Base-by-base conservation (phyloP, 30 jellyfish, hydroid and myxozoan species). In the Chironex yamaguchii region DNA sequence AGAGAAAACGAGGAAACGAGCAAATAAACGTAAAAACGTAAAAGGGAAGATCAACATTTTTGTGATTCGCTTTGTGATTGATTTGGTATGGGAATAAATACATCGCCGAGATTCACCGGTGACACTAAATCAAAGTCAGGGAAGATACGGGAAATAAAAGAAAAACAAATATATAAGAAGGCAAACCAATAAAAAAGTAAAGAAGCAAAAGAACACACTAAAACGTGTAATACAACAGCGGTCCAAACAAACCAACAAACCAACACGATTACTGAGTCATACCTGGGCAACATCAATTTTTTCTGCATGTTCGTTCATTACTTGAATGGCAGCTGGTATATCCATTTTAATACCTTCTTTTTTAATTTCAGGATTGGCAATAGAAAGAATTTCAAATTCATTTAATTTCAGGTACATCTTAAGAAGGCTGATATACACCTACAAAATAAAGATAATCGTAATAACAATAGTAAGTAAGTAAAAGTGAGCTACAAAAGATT, bases 241-340 rank as follows among this genome's bases (percentile, higher is more conserved):
- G 31, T 20, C 23, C 1, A 68, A 3, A 29, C 0, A 36, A 4
- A 23, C 34, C 21, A 29, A 71, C 49, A 6, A 23, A 36, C 68
- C 22, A 35, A 42, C 29, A 4, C 3, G 49, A 31, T 23, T 34
- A 1, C 3, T 23, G 28, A 29, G 30, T 0, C 58, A 4, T 29
- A 88, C 96, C 96, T 94, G 97, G 2, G 90, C 80, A 3, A 94
- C 93, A 52, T 94, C 97, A 36, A 94, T 89, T 84, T 89, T 89
- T 72, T 83, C 90, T 28, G 80, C 66, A 73, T 94, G 88, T 14
- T 81, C 69, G 51, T 89, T 82, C 87, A 94, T 67, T 32, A 94
- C 71, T 14, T 32, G 62, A 49, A 94, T 76, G 4, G 99, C 99
- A 11, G 96, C 99, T 29, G 53, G 67, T 31, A 79, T 48, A 51